Percentiles rank a stretch among this genome's conserved stretches.
Conservation (phyloP, 2,888 invertebrate genomes). For the Callinectes sapidus region DNA sequence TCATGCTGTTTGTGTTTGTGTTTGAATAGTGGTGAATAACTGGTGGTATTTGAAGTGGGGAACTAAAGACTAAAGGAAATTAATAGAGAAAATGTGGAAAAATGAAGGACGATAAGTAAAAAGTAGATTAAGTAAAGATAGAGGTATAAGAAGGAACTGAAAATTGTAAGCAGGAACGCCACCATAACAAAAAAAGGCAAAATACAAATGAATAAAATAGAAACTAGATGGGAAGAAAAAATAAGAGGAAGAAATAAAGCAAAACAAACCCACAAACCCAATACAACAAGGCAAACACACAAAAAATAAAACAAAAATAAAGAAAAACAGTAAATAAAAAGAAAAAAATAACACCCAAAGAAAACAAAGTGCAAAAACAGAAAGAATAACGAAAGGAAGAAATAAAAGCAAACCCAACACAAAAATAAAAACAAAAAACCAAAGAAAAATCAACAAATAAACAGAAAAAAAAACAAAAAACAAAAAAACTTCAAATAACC, state of each 20-base stretch:
- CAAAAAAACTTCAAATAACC: neutral
- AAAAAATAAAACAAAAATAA: neutral
- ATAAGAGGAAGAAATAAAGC: neutral
- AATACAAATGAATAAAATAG: neutral
- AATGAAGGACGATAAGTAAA: neutral
- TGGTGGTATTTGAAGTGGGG: no score
- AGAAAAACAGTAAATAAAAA: no score
- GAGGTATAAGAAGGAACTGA: no score
- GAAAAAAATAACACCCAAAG: neutral
- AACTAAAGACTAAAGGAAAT: neutral
- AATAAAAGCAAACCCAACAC: neutral
- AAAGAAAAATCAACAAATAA: neutral
- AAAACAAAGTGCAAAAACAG: neutral
- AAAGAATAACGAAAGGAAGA: neutral
- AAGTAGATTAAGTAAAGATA: neutral
- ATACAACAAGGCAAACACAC: neutral
- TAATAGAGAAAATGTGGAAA: neutral
- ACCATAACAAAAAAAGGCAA: neutral
- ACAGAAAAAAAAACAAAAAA: neutral
- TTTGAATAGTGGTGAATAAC: no score
- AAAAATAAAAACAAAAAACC: neutral
- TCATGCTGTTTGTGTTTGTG: no score
- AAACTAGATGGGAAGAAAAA: neutral
- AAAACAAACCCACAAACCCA: neutral
- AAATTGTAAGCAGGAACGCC: no score